Base-by-base conservation (phyloP, 1,140 invertebrate genomes). In the Tetramorium parvispinum region DNA sequence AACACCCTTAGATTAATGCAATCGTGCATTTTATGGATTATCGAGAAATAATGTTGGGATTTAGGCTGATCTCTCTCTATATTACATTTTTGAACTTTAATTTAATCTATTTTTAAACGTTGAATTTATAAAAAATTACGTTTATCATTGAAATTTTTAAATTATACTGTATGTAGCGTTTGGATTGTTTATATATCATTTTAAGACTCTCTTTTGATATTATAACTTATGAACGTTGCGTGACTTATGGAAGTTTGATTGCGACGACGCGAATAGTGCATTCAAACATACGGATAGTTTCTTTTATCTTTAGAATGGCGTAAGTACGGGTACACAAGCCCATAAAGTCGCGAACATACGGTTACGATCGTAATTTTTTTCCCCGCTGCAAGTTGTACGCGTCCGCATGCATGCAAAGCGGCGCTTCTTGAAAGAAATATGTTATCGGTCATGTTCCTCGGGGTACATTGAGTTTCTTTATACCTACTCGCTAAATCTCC, bases 361-460 rank as follows among this genome's bases (percentile, higher is more conserved):
- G 63, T 81, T 81, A 83, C 79, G 79, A 83, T 83, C 68, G 40
- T 83, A 59, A 59, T 59, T 75, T 83, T 78, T 51, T 75, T 59
- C 37, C 68, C 13, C 24, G 8, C 24, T 16, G 51, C 53, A 59
- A 55, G 46, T 24, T 57, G 65, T 55, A 75, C 27, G 68, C 40
- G 53, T 75, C 4, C 27, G 40, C 53, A 32, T 73, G 79, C 53
- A 59, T 83, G 68, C 53, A 59, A 73, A 46, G 68, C 68, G 40
- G 53, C 68, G 55, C 79, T 73, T 75, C 79, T 83, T 46, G 68
- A 83, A 55, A 83, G 79, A 83, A 75, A 83, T 73, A 83, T 75
- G 68, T 82, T 75, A 83, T 83, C 68, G 79, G 40, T 75, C 79
- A 83, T 75, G 53, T 82, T 73, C 37, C 65, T 57, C 18, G 24